These are phyloP conservation scores for Ganaspis brasiliensis DNA, from an alignment of 2,888 invertebrate genomes.

Conservation along the genomic window DNA sequence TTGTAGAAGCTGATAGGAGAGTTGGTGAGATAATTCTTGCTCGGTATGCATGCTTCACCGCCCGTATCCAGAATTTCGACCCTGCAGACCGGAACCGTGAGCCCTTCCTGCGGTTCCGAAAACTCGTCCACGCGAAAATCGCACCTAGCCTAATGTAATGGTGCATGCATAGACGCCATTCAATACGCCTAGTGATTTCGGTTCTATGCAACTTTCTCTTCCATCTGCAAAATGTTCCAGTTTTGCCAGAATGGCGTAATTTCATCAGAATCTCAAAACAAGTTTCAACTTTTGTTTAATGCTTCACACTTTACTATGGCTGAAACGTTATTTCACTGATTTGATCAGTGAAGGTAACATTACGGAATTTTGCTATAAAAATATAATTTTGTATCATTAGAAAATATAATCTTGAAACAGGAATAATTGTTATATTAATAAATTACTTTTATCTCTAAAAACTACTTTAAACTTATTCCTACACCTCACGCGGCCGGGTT, in stretches of 20 bases:
- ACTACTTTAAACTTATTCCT: too few species aligned
- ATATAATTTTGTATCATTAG: too few species aligned
- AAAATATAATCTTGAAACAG: too few species aligned
- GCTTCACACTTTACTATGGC: background rate
- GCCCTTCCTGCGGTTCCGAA: conserved; percentile 43
- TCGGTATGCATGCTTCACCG: conserved; percentile 35
- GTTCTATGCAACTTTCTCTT: conserved; percentile 18
- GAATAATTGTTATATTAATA: too few species aligned
- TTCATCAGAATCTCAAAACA: background rate
- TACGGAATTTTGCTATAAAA: too few species aligned
- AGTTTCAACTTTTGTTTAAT: background rate
- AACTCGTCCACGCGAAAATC: conserved; percentile 46
- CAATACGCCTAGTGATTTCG: conserved; percentile 25
- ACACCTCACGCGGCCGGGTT: too few species aligned
- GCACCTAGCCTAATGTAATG: conserved; percentile 40
- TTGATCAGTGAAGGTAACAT: too few species aligned
- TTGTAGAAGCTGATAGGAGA: background rate
- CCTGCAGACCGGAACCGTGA: conserved; percentile 25
- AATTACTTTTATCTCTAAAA: too few species aligned
- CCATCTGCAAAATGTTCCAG: conserved; percentile 3
- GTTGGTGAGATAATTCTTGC: conserved; percentile 48
- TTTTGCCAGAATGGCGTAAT: conserved; percentile 9
- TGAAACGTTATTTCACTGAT: too few species aligned
- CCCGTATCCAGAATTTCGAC: conserved; percentile 39
- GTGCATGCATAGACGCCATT: conserved; percentile 26